Percentiles rank a stretch among this genome's conserved stretches.
phyloP scores from a whole-genome alignment of 2,888 invertebrate genomes.

The Sarcophaga caerulescens region DNA sequence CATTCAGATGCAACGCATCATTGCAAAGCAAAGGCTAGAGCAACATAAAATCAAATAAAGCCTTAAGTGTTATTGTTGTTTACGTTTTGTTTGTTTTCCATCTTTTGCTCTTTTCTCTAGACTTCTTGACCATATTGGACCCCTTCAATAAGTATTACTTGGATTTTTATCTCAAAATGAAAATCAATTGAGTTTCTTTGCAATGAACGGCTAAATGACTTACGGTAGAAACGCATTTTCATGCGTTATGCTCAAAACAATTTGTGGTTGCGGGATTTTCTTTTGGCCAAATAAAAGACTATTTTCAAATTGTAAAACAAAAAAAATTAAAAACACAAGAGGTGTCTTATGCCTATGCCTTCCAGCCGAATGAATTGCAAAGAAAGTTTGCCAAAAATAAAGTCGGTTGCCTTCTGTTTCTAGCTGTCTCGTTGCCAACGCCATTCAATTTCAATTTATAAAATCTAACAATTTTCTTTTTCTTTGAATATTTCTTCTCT shows the following conservation, averaged over 20 bases:
- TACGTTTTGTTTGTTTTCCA: background rate
- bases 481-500: conserved; percentile 3
- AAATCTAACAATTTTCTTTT: conserved; percentile 9
- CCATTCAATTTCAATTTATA: background rate
- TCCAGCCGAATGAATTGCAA: no score
- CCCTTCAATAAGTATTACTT: conserved; percentile 27
- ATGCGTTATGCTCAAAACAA: conserved; percentile 61
- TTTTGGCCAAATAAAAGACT: background rate
- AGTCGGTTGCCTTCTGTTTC: background rate
- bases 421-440: background rate
- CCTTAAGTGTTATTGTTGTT: conserved; percentile 46
- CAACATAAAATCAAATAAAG: conserved; percentile 37
- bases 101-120: conserved; percentile 33
- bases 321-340: background rate
- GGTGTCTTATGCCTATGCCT: no score
- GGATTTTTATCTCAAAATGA: conserved; percentile 48
- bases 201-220: conserved; percentile 25
- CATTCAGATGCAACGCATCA: background rate
- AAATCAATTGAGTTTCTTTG: conserved; percentile 57
- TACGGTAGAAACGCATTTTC: conserved; percentile 58
- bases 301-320: background rate
- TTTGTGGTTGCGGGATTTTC: background rate
- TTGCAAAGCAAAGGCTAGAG: background rate
- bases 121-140: conserved; percentile 55
- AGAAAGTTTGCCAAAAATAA: no score